Evolutionary conservation across 2,888 invertebrate species (phyloP), one percentile per base, ranked within the genome.

Genomic region (Callinectes sapidus): DNA sequence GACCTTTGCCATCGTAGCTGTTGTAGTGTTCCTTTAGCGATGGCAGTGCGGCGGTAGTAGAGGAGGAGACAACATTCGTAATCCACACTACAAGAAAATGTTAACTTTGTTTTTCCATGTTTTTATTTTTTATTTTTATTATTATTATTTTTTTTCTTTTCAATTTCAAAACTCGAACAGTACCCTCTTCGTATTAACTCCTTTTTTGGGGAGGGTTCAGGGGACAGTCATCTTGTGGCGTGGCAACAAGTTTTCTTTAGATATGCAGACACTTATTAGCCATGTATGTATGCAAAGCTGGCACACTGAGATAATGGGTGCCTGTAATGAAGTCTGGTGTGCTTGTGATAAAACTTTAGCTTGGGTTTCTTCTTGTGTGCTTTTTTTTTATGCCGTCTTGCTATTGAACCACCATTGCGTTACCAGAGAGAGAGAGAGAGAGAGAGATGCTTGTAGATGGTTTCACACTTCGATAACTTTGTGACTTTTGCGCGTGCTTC

Each of bases 1-100:
- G 81, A 81, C 81, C 81, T 81, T 81, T 81, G 81, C 16, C 81
- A 54, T 87, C n/a, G 23, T 87, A 48, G 48, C n/a, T 48, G 8
- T 81, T 81, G 13, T 81, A n/a, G 81, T 81, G 55, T 55, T 32
- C 28, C 1, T 6, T 32, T 54, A 48, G 89, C 71, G 42, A 23
- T 42, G 32, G 66, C 18, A 23, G 71, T 66, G 18, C 10, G 23
- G 3, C 2, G 61, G n/a, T n/a, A n/a, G 18, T 66, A 35, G n/a
- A 32, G 42, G 32, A 14, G 28, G 10, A 16, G 10, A 2, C 61
- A 61, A 61, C 23, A 18, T 61, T 61, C 61, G 61, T 18, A 18
- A 23, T 23, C 0, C 16, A 61, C 61, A 61, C 23, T 61, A 23
- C 23, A 48, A 48, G 8, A 48, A 10, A 48, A 48, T 48, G 48